Evolutionary conservation across 2,113 vertebrate genomes (phyloP).

Genomic region (Chionomys nivalis): DNA sequence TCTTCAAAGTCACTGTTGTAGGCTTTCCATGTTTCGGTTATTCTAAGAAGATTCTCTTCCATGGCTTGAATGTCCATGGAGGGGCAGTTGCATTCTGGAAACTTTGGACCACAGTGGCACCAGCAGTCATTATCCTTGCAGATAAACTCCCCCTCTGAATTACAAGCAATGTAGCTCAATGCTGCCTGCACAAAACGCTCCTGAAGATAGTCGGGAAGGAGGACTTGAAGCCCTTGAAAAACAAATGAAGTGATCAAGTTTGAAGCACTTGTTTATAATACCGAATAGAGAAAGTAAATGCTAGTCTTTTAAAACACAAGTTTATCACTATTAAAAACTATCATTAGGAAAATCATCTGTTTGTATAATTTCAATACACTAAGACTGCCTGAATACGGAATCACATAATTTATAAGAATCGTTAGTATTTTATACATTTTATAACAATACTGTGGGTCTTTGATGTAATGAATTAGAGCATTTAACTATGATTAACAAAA

Average conservation of each 20-base stretch:
- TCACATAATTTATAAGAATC: background rate
- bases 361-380: background rate
- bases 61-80: constrained; percentile 98
- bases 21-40: constrained; percentile 93
- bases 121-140: constrained; percentile 97
- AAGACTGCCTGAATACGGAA: background rate
- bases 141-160: constrained; percentile 96
- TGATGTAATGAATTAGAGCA: background rate
- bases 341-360: background rate
- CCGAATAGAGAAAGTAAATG: background rate
- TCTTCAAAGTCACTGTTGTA: constrained; percentile 97
- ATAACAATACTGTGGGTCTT: background rate
- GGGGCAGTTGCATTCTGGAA: constrained; percentile 97
- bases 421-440: background rate
- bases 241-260: constrained; percentile 24
- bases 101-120: constrained; percentile 94
- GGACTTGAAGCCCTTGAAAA: constrained; percentile 93
- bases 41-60: constrained; percentile 95
- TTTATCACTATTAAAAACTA: background rate
- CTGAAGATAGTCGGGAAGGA: constrained; percentile 95
- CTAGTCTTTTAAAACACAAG: background rate
- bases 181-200: constrained; percentile 96
- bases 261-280: background rate
- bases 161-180: constrained; percentile 97
- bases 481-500: background rate